Evolutionary conservation across 2,888 invertebrate genomes (phyloP).

Genomic region (Rhyacophila evoluta): DNA sequence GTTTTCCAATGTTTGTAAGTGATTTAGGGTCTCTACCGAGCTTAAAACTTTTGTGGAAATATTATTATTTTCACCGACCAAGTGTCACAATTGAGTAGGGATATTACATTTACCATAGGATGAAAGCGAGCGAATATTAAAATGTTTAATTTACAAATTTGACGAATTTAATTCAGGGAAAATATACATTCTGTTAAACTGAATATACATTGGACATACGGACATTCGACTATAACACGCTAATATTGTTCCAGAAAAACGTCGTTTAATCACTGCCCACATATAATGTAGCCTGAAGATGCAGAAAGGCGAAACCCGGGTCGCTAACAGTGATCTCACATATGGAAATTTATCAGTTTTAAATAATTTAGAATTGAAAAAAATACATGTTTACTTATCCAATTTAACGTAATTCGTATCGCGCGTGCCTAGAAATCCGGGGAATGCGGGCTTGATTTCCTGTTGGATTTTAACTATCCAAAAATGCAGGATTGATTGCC

Average conservation of each 20-base stretch:
- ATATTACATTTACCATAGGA: neutral
- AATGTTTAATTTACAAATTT: neutral
- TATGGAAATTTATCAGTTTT: too few relatives aligned
- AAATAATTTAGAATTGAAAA: too few relatives aligned
- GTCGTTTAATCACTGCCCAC: neutral
- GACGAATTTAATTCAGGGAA: neutral
- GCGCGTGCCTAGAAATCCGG: too few relatives aligned
- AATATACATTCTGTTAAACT: neutral
- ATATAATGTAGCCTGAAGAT: slow-evolving; percentile 6
- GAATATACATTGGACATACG: too few relatives aligned
- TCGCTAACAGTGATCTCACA: too few relatives aligned
- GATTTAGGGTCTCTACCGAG: neutral
- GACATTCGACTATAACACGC: too few relatives aligned
- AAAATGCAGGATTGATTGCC: too few relatives aligned
- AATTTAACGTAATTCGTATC: too few relatives aligned
- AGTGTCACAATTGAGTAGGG: neutral
- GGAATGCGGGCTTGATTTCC: too few relatives aligned
- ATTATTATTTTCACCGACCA: neutral
- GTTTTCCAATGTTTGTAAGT: neutral
- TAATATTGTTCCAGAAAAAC: neutral
- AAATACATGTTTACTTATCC: too few relatives aligned
- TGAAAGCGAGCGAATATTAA: neutral
- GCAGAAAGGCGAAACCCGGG: slow-evolving; percentile 6
- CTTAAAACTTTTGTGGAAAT: neutral
- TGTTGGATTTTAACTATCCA: too few relatives aligned